Evolutionary conservation across 2,797 vertebrate genomes (phyloP), one percentile per base, ranked within the genome.

Genomic region (Pseudopleuronectes americanus): DNA sequence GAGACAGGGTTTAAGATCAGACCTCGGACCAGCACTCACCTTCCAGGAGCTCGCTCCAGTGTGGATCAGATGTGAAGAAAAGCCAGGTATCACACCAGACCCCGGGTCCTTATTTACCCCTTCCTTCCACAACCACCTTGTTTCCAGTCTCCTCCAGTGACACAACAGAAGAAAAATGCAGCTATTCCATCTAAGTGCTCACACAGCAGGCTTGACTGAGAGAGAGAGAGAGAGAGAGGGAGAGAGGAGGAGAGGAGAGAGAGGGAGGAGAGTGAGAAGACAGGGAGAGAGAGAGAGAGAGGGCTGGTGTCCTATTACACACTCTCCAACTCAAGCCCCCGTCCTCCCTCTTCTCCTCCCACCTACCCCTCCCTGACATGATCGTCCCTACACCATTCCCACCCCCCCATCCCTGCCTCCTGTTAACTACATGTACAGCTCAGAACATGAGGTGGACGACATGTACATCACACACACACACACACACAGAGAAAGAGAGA

Each of bases 231-330:
- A 78, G 81, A 57, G 66, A 66, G 81, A 76, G 86, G 72, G 63
- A 76, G 45, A 59, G 74, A 81, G 72, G 72, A 84, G 75, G 41
- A 2, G 71, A 48, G 71, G 71, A 47, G 71, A 80, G 74, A 80
- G 74, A 24, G 24, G 3, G 24, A 24, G 24, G 13, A 85, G 75
- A 90, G 85, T 90, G 78, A 91, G 90, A 85, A 79, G 83, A 86
- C 89, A 24, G n/a, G n/a, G n/a, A 69, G 81, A 74, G 13, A 85
- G 75, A 90, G 85, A 91, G 78, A 91, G 90, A 85, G 89, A 90
- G 87, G 85, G 86, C 83, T 87, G 91, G 95, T 94, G 92, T 95
- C 93, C 90, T 91, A 87, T 95, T 95, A 93, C 94, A 92, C 81
- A 85, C 91, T 91, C 87, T 83, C 76, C 81, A 31, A 79, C 89